These are phyloP conservation scores for Paraescarpia echinospica DNA, from an alignment of 1,140 invertebrate genomes.

Conservation along the genomic window DNA sequence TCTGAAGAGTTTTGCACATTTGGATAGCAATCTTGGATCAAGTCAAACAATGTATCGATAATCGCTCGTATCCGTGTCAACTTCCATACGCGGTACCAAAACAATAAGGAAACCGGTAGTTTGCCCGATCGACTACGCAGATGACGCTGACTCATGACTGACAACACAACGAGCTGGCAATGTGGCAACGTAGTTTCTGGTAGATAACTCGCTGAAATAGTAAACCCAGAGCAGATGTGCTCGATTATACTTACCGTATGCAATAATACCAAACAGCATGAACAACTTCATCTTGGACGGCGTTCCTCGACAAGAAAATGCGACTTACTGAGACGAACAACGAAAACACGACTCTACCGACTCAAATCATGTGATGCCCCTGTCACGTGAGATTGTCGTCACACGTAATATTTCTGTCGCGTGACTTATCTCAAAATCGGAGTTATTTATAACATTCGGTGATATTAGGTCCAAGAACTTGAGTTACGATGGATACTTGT, in stretches of 20 bases:
- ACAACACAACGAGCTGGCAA: background rate
- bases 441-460: background rate
- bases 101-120: background rate
- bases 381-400: background rate
- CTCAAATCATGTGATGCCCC: background rate
- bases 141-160: background rate
- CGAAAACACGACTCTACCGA: background rate
- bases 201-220: background rate
- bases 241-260: background rate
- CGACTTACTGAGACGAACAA: background rate
- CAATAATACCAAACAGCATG: background rate
- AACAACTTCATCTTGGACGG: background rate
- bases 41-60: no score
- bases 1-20: no score
- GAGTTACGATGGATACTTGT: background rate
- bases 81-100: background rate
- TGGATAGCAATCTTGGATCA: no score
- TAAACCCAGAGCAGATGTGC: background rate
- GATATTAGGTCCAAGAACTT: no score
- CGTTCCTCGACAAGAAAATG: background rate
- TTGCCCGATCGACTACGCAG: background rate
- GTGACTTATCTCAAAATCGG: background rate
- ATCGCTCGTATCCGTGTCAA: no score
- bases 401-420: background rate
- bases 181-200: background rate